Conservation (phyloP, 2,888 invertebrate genomes). For the Andrena haemorrhoa region DNA sequence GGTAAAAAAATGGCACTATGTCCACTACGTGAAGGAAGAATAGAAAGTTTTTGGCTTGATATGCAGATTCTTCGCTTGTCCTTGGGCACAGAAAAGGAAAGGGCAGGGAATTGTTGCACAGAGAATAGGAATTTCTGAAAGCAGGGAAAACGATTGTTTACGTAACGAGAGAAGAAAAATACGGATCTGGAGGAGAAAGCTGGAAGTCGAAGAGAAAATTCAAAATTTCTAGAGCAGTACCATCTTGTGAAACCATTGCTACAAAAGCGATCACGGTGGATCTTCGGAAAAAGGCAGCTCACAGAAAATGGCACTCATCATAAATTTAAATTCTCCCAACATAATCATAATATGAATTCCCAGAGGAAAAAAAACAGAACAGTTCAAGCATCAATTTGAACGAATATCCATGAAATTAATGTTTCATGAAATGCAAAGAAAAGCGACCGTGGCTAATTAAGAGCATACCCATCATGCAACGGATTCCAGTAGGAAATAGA, state of each 20-base stretch:
- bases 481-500: background rate
- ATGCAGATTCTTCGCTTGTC: slow-evolving; percentile 5
- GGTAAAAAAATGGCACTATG: background rate
- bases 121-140: background rate
- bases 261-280: background rate
- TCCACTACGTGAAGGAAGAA: background rate
- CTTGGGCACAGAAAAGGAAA: slow-evolving; percentile 2
- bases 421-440: too few relatives aligned
- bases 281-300: background rate
- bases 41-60: slow-evolving; percentile 27
- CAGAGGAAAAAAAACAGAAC: too few relatives aligned
- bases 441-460: too few relatives aligned
- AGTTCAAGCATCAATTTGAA: too few relatives aligned
- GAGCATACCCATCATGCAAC: background rate
- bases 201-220: background rate
- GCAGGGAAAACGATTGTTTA: background rate
- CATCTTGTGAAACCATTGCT: background rate
- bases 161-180: slow-evolving; percentile 3
- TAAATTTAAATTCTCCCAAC: too few relatives aligned
- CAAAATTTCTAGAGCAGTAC: background rate
- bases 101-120: background rate
- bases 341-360: too few relatives aligned
- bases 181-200: background rate
- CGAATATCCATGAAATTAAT: too few relatives aligned
- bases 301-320: too few relatives aligned